Evolutionary conservation across 2,797 vertebrate genomes (phyloP), one percentile per base, ranked within the genome.

Genomic region (Cebuella pygmaea): DNA sequence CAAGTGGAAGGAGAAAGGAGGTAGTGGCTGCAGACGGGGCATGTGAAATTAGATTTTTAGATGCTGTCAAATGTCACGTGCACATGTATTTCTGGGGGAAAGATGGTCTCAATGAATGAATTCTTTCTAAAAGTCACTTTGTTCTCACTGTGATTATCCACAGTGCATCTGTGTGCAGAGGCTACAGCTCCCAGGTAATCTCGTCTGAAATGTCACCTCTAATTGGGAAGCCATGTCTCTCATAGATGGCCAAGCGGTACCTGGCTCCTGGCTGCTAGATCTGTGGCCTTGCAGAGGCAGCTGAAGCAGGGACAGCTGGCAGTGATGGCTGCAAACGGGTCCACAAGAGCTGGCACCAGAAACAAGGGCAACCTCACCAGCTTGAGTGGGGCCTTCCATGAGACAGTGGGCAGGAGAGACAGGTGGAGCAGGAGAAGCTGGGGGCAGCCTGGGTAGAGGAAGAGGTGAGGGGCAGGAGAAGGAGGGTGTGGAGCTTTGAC

Each of bases 361-460:
- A 36, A 44, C 9, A 7, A n/a, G 44, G 17, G 57, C 6, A 14
- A 48, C 11, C 1, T 22, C 0, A 0, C 4, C 13, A 61, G 26
- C 2, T 5, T 24, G 48, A n/a, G 3, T 0, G n/a, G 12, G 72
- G 33, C 9, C 7, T 84, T 70, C 27, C 20, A 20, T 36, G 30
- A n/a, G 41, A 55, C 64, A 22, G 33, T 24, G 20, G 0, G 10
- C 10, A 13, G 22, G 30, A 50, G 55, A 41, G 41, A 33, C 44
- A 24, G n/a, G 24, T 55, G 7, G 26, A 33, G 4, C 9, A 1
- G 6, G 26, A 57, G 70, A 30, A 36, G 50, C 48, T 36, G 50
- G 36, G 0, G 22, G n/a, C 6, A 20, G 48, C 50, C n/a, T 36
- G 33, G n/a, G 4, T 10, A 5, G 5, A 30, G 39, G 46, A 76